Evolutionary conservation across 2,797 vertebrate genomes (phyloP).

Genomic region (Phrynocephalus guinanensis): DNA sequence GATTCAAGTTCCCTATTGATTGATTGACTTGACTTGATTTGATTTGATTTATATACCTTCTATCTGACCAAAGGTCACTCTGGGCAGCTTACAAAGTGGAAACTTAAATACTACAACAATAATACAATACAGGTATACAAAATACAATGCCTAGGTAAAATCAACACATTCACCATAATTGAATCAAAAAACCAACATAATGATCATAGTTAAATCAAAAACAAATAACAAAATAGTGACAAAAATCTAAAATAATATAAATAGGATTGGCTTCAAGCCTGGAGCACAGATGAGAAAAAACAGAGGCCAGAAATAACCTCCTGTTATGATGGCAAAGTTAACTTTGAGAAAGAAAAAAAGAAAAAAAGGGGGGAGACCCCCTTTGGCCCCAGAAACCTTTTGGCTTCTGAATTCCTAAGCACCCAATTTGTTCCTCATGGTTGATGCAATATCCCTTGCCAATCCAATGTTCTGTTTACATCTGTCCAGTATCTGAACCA

Average conservation of each 20-base stretch:
- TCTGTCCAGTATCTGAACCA: slow-evolving; percentile 11
- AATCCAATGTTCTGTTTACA: not conserved
- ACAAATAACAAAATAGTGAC: too few relatives aligned
- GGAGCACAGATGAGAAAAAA: not conserved
- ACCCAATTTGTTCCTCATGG: not conserved
- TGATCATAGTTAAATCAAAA: too few relatives aligned
- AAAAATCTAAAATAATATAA: too few relatives aligned
- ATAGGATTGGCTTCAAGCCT: not conserved
- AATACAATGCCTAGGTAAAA: too few relatives aligned
- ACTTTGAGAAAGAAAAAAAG: not conserved
- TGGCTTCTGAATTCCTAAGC: not conserved
- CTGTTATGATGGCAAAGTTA: not conserved
- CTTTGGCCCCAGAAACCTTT: not conserved
- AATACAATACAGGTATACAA: too few relatives aligned
- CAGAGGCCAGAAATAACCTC: not conserved
- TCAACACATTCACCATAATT: too few relatives aligned
- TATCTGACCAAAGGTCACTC: too few relatives aligned
- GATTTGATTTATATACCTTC: too few relatives aligned
- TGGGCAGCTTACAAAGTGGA: too few relatives aligned
- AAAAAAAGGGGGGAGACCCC: not conserved
- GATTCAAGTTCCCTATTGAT: not conserved
- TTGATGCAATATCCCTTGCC: not conserved
- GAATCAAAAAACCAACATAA: too few relatives aligned
- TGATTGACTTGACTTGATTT: too few relatives aligned
- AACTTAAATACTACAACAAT: too few relatives aligned